Conservation (phyloP, 2,113 vertebrate genomes). For the Cavia aperea region DNA sequence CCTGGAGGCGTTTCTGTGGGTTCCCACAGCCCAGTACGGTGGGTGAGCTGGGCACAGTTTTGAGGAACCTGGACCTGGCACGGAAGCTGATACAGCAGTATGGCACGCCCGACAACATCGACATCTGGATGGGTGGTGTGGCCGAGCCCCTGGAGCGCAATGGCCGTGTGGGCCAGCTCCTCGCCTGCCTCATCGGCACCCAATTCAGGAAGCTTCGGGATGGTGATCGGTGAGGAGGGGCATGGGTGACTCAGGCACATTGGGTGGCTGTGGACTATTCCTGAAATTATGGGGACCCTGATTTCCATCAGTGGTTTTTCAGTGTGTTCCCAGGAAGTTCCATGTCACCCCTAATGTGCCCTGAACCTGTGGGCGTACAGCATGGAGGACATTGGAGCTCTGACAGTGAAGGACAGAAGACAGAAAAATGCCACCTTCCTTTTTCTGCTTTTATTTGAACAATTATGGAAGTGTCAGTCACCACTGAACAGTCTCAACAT, state of each 20-base stretch:
- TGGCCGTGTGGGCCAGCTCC: conserved; percentile 81
- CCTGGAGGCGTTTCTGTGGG: conserved; percentile 82
- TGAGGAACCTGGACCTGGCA: conserved; percentile 77
- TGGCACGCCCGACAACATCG: conserved; percentile 82
- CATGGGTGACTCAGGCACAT: fast-evolving
- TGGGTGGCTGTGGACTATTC: not conserved
- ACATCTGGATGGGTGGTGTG: conserved; percentile 87
- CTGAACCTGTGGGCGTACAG: not conserved
- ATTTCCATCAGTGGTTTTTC: not conserved
- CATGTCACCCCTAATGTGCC: not conserved
- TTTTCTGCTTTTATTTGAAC: not conserved
- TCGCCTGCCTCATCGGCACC: conserved; percentile 84
- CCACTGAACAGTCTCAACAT: not conserved
- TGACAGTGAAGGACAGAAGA: not conserved
- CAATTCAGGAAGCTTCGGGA: conserved; percentile 86
- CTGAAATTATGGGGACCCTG: fast-evolving
- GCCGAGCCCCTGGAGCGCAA: conserved; percentile 79
- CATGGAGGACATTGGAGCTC: not conserved
- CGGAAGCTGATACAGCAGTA: conserved; percentile 81
- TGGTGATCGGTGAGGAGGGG: conserved; percentile 76
- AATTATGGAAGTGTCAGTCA: not conserved
- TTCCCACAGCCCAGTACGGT: conserved; percentile 78
- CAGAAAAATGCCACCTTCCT: not conserved
- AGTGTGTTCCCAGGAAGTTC: not conserved
- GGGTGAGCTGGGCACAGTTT: conserved; percentile 76